Evolutionary conservation across 2,113 vertebrate genomes (phyloP).

Genomic region (Pantherophis guttatus): DNA sequence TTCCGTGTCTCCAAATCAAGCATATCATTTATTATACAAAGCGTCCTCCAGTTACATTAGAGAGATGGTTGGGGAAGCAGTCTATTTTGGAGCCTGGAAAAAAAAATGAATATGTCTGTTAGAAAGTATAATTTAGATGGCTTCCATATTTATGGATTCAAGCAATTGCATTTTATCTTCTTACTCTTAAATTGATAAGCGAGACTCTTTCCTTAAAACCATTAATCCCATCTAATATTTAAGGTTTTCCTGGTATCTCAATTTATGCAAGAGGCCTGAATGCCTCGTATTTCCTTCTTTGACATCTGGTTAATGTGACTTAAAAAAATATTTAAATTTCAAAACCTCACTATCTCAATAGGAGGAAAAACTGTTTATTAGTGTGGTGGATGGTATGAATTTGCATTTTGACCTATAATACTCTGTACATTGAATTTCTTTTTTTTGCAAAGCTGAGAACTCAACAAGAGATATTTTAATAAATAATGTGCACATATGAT

Average conservation of each 20-base stretch:
- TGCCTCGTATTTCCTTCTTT: slow-evolving; percentile 16
- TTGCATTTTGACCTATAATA: not conserved
- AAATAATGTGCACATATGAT: slow-evolving; percentile 4
- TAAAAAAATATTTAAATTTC: slow-evolving; percentile 1
- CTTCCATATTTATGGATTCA: slow-evolving; percentile 24
- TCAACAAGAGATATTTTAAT: not conserved
- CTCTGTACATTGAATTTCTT: not conserved
- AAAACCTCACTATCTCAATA: slow-evolving; percentile 1
- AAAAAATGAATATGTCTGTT: not conserved
- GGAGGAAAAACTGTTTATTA: not conserved
- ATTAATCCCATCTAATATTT: slow-evolving; percentile 24
- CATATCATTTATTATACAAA: not conserved
- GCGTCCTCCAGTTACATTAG: not conserved
- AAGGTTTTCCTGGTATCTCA: slow-evolving; percentile 6
- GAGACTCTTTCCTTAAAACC: slow-evolving; percentile 10
- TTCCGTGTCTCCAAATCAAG: not conserved
- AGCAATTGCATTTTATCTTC: slow-evolving; percentile 22
- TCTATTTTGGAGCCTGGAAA: slow-evolving; percentile 4
- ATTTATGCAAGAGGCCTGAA: not conserved
- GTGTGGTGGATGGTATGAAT: not conserved
- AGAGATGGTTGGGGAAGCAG: not conserved
- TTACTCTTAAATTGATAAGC: slow-evolving; percentile 21
- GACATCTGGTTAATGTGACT: slow-evolving; percentile 14
- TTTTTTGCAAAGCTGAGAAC: not conserved
- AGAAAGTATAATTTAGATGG: slow-evolving; percentile 7